A percentile compares a stretch with the other conserved stretches of the same genome.
Evolutionary conservation across 1,140 invertebrate genomes (phyloP).

Genomic region (Macrosteles quadrilineatus): DNA sequence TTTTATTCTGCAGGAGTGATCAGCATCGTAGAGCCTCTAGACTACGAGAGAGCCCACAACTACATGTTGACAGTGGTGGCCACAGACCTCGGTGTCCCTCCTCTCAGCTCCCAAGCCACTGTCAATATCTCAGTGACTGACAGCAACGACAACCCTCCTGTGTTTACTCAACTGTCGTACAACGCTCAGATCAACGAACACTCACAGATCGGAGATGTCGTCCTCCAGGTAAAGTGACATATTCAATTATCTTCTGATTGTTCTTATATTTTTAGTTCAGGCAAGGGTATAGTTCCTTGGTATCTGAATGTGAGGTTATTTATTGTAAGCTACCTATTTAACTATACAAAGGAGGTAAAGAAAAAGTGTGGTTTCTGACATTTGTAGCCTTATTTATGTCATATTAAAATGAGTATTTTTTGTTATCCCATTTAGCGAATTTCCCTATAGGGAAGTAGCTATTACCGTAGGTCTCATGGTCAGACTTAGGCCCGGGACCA

Average conservation of each 20-base stretch:
- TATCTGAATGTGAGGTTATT: too few relatives aligned
- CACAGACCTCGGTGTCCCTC: conserved; percentile 81
- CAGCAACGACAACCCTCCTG: conserved; percentile 87
- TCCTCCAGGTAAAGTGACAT: conserved; percentile 62
- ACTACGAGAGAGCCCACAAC: conserved; percentile 81
- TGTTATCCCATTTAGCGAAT: too few relatives aligned
- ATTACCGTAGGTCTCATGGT: too few relatives aligned
- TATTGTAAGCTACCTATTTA: too few relatives aligned
- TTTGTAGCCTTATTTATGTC: too few relatives aligned
- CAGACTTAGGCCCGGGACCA: too few relatives aligned
- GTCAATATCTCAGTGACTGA: conserved; percentile 86
- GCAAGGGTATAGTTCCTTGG: too few relatives aligned
- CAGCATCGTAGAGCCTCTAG: conserved; percentile 72
- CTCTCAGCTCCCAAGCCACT: conserved; percentile 81
- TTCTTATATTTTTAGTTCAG: background rate
- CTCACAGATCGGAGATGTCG: conserved; percentile 65
- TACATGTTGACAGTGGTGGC: conserved; percentile 91
- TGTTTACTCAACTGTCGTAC: conserved; percentile 80
- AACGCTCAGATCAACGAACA: conserved; percentile 79
- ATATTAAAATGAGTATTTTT: too few relatives aligned
- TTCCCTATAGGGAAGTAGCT: too few relatives aligned
- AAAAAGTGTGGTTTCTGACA: too few relatives aligned
- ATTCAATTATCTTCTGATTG: background rate
- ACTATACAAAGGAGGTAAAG: too few relatives aligned
- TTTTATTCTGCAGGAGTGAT: conserved; percentile 61